Evolutionary conservation across 1,140 invertebrate genomes (phyloP).

Genomic region (Eciton burchellii): DNA sequence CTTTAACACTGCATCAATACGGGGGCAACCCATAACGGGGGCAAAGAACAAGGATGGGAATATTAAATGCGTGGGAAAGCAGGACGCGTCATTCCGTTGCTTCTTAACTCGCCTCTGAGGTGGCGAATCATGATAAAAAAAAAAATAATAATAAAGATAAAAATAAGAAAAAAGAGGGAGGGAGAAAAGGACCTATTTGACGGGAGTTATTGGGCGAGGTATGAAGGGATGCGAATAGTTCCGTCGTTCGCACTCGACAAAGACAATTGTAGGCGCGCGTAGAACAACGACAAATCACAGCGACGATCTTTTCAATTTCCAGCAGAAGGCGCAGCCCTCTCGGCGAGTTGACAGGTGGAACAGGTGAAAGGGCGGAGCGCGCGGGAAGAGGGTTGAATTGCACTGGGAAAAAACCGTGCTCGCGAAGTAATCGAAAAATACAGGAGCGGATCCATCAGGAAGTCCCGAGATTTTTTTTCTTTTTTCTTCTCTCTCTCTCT

Average conservation of each 20-base stretch:
- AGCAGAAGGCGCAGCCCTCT: constrained; percentile 51
- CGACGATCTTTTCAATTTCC: constrained; percentile 63
- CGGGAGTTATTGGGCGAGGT: constrained; percentile 32
- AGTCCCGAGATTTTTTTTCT: constrained; percentile 71
- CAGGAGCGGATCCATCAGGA: constrained; percentile 65
- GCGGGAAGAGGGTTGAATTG: constrained; percentile 34
- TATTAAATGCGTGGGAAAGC: neutral
- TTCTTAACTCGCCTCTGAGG: neutral
- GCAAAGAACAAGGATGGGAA: neutral
- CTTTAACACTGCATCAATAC: neutral
- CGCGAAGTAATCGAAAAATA: constrained; percentile 61
- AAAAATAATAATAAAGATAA: neutral
- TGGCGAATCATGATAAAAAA: constrained; percentile 18
- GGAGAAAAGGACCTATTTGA: neutral
- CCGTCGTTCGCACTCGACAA: constrained; percentile 40
- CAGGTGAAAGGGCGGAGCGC: constrained; percentile 57
- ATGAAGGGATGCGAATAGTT: constrained; percentile 23
- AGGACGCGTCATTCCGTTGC: neutral
- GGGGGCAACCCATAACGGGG: neutral
- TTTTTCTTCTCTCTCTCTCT: no score
- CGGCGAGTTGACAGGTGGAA: constrained; percentile 56
- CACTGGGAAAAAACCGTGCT: constrained; percentile 56
- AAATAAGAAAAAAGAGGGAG: no score
- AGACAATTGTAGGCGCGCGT: constrained; percentile 34
- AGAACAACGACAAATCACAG: constrained; percentile 56